These are phyloP conservation scores for Buteo buteo DNA, from an alignment of 2,113 vertebrate genomes.

Conservation along the genomic window DNA sequence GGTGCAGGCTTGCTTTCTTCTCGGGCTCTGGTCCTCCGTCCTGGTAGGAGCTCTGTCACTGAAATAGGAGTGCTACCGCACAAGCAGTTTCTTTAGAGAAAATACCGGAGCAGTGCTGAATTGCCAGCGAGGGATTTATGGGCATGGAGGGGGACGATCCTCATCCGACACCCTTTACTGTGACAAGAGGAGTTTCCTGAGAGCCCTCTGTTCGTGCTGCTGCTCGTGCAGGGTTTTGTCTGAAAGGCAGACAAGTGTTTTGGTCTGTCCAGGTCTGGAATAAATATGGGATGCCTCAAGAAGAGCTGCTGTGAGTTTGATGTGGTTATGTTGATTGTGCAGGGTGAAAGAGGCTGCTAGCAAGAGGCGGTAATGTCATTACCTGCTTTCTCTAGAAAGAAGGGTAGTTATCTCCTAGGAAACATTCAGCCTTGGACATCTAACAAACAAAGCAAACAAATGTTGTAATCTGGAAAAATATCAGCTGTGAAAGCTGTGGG, in stretches of 20 bases:
- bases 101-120: background rate
- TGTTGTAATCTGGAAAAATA: background rate
- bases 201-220: background rate
- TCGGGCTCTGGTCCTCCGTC: background rate
- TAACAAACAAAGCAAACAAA: background rate
- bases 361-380: background rate
- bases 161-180: background rate
- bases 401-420: background rate
- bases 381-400: background rate
- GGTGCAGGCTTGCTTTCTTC: background rate
- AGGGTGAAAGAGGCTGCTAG: background rate
- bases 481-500: background rate
- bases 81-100: background rate
- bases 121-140: background rate
- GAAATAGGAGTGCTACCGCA: no score
- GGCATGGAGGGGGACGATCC: background rate
- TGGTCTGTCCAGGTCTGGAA: background rate
- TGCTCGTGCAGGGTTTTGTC: background rate
- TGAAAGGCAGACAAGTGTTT: background rate
- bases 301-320: background rate
- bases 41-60: background rate
- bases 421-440: background rate
- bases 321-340: accelerated
- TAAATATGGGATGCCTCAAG: background rate
- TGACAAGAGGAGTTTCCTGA: background rate